Evolutionary conservation across 1,140 invertebrate genomes (phyloP).

Genomic region (Aphaenogaster rudis): DNA sequence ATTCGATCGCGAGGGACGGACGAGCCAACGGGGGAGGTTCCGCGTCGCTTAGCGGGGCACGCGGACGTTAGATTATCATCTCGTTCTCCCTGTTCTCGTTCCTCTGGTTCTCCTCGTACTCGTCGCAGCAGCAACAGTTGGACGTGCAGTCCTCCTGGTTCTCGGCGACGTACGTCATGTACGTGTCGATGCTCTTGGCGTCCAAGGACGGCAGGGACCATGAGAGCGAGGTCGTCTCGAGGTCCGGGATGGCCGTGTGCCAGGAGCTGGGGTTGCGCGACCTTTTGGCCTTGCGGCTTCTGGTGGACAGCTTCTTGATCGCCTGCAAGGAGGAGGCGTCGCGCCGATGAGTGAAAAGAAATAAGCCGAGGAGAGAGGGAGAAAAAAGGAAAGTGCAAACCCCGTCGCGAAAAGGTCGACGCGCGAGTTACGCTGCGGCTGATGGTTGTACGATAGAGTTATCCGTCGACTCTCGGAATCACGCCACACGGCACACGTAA

Average conservation of each 20-base stretch:
- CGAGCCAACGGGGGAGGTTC: background rate
- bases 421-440: background rate
- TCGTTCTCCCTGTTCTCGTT: slow-evolving; percentile 86
- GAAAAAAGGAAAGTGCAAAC: background rate
- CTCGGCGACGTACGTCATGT: slow-evolving; percentile 82
- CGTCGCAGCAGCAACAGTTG: slow-evolving; percentile 82
- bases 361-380: background rate
- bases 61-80: slow-evolving; percentile 82
- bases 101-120: slow-evolving; percentile 84
- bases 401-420: slow-evolving; percentile 1
- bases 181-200: slow-evolving; percentile 84
- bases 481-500: background rate
- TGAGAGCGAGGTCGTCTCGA: slow-evolving; percentile 79
- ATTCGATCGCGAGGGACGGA: background rate
- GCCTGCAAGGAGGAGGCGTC: slow-evolving; percentile 71
- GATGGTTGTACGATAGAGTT: slow-evolving; percentile 14
- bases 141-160: slow-evolving; percentile 76
- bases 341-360: background rate
- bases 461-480: background rate
- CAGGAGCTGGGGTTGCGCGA: slow-evolving; percentile 73
- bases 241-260: slow-evolving; percentile 75
- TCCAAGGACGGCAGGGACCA: slow-evolving; percentile 83
- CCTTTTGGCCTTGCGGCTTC: slow-evolving; percentile 73
- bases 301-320: slow-evolving; percentile 81
- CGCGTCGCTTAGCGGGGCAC: background rate